Evolutionary conservation across 2,797 vertebrate species (phyloP), one percentile per base, ranked within the genome.

Genomic region (Enteromius radiatus): DNA sequence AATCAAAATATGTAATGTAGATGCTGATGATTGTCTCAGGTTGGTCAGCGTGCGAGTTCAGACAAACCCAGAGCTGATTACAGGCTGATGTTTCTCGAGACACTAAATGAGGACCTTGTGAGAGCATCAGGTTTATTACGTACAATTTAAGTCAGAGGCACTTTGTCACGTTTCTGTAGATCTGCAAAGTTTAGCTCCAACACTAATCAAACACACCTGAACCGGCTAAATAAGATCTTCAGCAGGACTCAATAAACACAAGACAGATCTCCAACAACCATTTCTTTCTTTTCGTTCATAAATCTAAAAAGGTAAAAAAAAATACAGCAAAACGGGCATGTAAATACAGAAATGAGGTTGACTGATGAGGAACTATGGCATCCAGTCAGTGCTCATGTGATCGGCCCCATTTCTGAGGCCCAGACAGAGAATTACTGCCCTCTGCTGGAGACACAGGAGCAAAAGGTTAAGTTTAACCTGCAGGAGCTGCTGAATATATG

Each of bases 391-490:
- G 10, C 19, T 71, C 68, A 59, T 26, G 36, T 68, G 64, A 33
- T 61, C 28, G 1, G 69, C 52, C 28, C 56, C 15, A 26, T 78
- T 15, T 6, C 7, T 65, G 23, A 41, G n/a, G 8, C 2, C 61
- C 56, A 75, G 45, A 65, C 59, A 74, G 59, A 5, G 31, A 19
- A 10, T 41, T 56, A 36, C 61, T 68, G 80, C 80, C 61, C 59
- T 75, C 80, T 82, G n/a, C 61, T 67, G 80, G 71, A 82, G 61
- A 71, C 64, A 80, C 38, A 11, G 45, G 33, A 26, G 3, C 38
- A n/a, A 41, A 41, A 28, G 71, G 70, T 76, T 61, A 81, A 81
- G 54, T 54, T 74, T 70, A 26, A 68, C 49, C 78, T 80, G 65
- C 67, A 23, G 52, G 33, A 75, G 47, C 14, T 26, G 73, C 33